These are phyloP conservation scores for Drosophila niveifrons DNA, from an alignment of 2,888 invertebrate species.

Conservation along the genomic window DNA sequence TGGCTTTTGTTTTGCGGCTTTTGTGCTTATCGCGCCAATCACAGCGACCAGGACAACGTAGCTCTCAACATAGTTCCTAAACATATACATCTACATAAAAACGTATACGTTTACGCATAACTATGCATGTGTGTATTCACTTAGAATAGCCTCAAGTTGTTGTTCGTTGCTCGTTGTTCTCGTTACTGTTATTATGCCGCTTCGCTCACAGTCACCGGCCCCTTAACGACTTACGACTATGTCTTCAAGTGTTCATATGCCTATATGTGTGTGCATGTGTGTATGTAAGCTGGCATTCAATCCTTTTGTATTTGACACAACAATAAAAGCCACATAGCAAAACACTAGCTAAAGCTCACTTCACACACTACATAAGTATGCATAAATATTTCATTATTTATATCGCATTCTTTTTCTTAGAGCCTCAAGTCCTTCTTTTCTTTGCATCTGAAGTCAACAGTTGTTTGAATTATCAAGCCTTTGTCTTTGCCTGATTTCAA, in stretches of 20 bases:
- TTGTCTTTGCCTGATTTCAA: constrained; percentile 60
- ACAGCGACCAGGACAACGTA: constrained; percentile 40
- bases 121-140: constrained; percentile 38
- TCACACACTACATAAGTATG: constrained; percentile 23
- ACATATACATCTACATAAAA: constrained; percentile 12
- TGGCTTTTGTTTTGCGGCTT: constrained; percentile 64
- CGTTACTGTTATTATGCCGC: constrained; percentile 74
- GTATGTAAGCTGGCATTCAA: constrained; percentile 48
- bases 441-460: constrained; percentile 54
- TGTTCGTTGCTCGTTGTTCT: constrained; percentile 54
- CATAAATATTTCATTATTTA: constrained; percentile 77
- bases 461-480: constrained; percentile 48
- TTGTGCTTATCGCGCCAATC: constrained; percentile 73
- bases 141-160: constrained; percentile 66
- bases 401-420: constrained; percentile 66
- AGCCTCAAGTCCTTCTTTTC: constrained; percentile 35
- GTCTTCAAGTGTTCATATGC: constrained; percentile 8
- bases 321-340: constrained; percentile 53
- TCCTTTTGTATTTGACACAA: constrained; percentile 73
- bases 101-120: background rate
- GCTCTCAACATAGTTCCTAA: constrained; percentile 21
- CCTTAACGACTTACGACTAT: constrained; percentile 34
- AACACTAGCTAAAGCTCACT: constrained; percentile 30
- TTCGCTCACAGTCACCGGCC: constrained; percentile 29
- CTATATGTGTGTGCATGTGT: constrained; percentile 18